Percentiles rank a stretch among this genome's conserved stretches.
Evolutionary conservation across 2,113 vertebrate genomes (phyloP).

Genomic region (Pluvialis apricaria): DNA sequence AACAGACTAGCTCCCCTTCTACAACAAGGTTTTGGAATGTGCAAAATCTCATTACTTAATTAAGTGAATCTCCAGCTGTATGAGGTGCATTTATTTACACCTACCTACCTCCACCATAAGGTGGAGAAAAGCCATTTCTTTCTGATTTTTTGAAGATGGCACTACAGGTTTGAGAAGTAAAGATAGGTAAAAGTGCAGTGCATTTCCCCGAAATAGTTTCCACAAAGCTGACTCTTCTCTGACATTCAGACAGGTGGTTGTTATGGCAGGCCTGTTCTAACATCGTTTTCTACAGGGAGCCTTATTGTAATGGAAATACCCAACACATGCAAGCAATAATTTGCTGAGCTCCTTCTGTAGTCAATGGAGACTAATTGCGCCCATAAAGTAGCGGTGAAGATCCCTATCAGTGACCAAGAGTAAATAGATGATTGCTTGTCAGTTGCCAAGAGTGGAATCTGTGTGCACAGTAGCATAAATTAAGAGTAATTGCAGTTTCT

Average conservation of each 20-base stretch:
- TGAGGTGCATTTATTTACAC: neutral
- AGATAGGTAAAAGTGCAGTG: neutral
- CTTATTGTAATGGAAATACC: neutral
- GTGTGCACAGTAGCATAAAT: neutral
- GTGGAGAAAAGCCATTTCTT: neutral
- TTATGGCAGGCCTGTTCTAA: neutral
- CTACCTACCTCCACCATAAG: fast-evolving
- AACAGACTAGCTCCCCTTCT: neutral
- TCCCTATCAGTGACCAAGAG: neutral
- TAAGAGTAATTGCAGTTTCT: neutral
- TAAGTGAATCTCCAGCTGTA: neutral
- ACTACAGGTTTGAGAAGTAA: neutral
- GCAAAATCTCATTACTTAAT: neutral
- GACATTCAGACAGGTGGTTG: neutral
- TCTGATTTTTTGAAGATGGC: neutral
- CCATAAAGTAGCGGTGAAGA: neutral
- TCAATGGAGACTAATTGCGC: neutral
- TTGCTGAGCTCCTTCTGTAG: neutral
- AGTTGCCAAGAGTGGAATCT: neutral
- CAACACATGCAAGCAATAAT: neutral
- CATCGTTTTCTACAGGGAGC: neutral
- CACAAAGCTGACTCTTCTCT: neutral
- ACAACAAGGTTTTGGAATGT: neutral
- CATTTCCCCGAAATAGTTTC: neutral
- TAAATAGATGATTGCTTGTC: neutral